Base-by-base conservation (phyloP, 92 coral and sea anemone species). In the Pocillopora meandrina region DNA sequence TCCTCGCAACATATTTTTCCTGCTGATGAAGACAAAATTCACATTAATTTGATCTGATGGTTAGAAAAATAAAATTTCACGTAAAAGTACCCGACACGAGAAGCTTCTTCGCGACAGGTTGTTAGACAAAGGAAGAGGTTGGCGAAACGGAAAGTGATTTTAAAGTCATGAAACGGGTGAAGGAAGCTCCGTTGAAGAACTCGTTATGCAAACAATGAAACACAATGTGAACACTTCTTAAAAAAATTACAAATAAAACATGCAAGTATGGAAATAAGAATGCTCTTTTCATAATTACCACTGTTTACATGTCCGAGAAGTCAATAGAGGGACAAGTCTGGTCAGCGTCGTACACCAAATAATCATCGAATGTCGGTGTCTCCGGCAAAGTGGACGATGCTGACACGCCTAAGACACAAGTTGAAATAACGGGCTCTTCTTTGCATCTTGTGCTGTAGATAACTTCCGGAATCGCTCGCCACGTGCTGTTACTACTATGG, bases 291-390 rank as follows among this genome's bases (percentile, higher is more conserved):
- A 56, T 69, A 84, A 67, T 84, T 84, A 76, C 82, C 88, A 14
- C 59, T 42, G 77, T 61, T 77, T 92, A 95, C 71, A 97, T 95
- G 67, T 90, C 99, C 11, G 99, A 92, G 84, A 97, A 97, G 77
- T 97, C 99, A 34, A 97, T 88, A 1, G 99, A 97, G 4, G 99
- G 99, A 33, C 99, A 97, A 2, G 99, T 97, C 76, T 97, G 99
- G 70, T 97, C 99, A 10, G 98, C 98, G 58, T 97, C 99, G 47
- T 95, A 89, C 9, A 97, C 97, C 56, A 97, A 79, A 58, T 97
- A 97, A 36, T 97, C 99, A 18, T 97, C 99, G 78, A 97, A 93
- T 5, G 99, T 90, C 3, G 98, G 98, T n/a, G 98, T 92, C 77
- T 94, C 98, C 34, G 93, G 95, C 20, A 94, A 23, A 36, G 52